Evolutionary conservation across 2,888 invertebrate species (phyloP).

Genomic region (Microplitis manilae): DNA sequence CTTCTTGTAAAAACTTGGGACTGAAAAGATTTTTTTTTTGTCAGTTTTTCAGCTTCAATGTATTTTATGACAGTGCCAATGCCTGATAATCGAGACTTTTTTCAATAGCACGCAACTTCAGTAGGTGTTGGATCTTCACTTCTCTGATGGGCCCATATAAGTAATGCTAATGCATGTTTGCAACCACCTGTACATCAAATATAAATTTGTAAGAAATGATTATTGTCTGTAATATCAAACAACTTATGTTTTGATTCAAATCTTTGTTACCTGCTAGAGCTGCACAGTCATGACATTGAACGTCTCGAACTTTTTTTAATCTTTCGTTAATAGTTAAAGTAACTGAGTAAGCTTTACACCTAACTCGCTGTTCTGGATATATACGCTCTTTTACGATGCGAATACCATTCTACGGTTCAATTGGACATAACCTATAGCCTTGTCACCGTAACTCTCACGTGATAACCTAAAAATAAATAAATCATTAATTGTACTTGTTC

Average conservation of each 20-base stretch:
- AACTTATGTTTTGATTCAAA: background rate
- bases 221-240: constrained; percentile 4
- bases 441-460: constrained; percentile 28
- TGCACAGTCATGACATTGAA: constrained; percentile 39
- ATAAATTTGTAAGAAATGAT: background rate
- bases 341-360: constrained; percentile 42
- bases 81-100: constrained; percentile 45
- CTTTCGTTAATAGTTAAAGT: constrained; percentile 36
- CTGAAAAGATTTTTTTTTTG: constrained; percentile 8
- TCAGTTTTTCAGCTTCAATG: constrained; percentile 35
- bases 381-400: constrained; percentile 41
- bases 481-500: background rate
- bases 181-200: constrained; percentile 36
- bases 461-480: background rate
- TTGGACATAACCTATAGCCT: constrained; percentile 31
- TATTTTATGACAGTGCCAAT: constrained; percentile 48
- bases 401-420: constrained; percentile 3
- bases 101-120: constrained; percentile 50
- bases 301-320: background rate
- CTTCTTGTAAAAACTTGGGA: constrained; percentile 36
- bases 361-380: constrained; percentile 46
- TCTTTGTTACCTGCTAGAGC: constrained; percentile 33
- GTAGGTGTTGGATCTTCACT: constrained; percentile 47
- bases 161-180: constrained; percentile 45
- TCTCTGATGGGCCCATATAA: constrained; percentile 46